Conservation (phyloP, 2,113 vertebrate species). For the Rhea pennata region DNA sequence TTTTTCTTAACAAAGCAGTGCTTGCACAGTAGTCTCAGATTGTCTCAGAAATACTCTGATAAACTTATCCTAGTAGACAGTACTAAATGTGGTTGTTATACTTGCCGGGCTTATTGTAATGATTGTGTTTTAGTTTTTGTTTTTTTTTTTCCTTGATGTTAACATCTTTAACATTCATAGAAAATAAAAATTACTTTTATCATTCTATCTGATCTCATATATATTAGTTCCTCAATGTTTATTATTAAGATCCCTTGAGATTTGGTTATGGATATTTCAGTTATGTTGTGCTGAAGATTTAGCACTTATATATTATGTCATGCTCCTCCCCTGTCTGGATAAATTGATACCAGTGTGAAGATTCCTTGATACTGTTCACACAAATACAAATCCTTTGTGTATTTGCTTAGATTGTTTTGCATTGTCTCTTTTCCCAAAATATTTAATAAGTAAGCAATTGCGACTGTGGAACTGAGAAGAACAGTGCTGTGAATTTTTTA, state of each 20-base stretch:
- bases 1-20: neutral
- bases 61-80: neutral
- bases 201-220: neutral
- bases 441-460: neutral
- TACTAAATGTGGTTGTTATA: neutral
- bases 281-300: neutral
- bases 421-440: neutral
- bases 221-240: neutral
- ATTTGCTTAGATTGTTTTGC: neutral
- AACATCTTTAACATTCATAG: neutral
- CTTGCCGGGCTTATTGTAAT: neutral
- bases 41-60: neutral
- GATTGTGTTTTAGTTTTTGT: neutral
- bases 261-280: neutral
- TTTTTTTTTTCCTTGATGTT: neutral
- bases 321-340: neutral
- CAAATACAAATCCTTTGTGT: neutral
- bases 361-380: neutral
- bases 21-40: neutral
- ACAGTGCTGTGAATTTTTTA: neutral
- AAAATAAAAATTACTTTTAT: neutral
- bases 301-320: neutral
- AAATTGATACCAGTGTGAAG: neutral
- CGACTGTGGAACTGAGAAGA: neutral
- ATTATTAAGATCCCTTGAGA: neutral